Percentiles rank a stretch among this genome's conserved stretches.
These are phyloP conservation scores for Maconellicoccus hirsutus DNA, from an alignment of 1,140 invertebrate genomes.

Conservation along the genomic window DNA sequence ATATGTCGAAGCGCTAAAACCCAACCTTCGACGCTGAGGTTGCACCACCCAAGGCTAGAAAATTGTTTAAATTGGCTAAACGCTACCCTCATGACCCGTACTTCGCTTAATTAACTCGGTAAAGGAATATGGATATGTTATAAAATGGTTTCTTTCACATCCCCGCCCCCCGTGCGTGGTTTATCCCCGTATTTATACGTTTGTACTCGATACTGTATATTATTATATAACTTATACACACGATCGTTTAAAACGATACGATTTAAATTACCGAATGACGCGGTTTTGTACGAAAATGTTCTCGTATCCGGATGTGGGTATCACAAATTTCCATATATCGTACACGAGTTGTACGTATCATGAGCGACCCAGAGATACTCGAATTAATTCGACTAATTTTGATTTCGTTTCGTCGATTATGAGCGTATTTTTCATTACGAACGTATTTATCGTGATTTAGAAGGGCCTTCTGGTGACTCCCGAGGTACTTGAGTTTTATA, in stretches of 20 bases:
- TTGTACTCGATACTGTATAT: too few relatives aligned
- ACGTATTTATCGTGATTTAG: too few relatives aligned
- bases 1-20: not conserved
- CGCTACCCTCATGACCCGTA: conserved; percentile 6
- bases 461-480: too few relatives aligned
- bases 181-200: too few relatives aligned
- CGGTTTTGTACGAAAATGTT: not conserved
- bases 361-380: not conserved
- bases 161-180: too few relatives aligned
- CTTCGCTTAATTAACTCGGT: not conserved
- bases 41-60: not conserved
- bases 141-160: too few relatives aligned
- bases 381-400: not conserved
- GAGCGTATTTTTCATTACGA: too few relatives aligned
- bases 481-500: too few relatives aligned
- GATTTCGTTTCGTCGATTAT: not conserved
- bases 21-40: not conserved
- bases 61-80: conserved; percentile 3
- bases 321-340: not conserved
- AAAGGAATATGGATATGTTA: not conserved
- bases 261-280: not conserved
- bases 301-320: not conserved
- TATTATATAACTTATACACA: too few relatives aligned
- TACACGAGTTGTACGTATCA: too few relatives aligned
- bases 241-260: not conserved